A percentile compares a stretch with the other conserved stretches of the same genome.
Evolutionary conservation across 2,888 invertebrate genomes (phyloP).

Genomic region (Ophraella communa): DNA sequence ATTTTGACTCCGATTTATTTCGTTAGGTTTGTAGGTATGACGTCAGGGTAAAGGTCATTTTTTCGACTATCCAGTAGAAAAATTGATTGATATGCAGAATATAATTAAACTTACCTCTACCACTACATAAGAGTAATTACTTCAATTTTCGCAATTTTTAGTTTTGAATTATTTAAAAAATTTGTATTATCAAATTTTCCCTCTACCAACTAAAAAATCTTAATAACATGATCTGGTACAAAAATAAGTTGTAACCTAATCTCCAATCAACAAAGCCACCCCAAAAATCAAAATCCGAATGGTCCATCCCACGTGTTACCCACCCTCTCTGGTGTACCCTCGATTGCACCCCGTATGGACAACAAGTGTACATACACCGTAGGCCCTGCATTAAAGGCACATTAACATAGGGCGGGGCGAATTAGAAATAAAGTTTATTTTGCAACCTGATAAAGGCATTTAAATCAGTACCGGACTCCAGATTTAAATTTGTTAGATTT

Average conservation of each 20-base stretch:
- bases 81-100: too few species aligned
- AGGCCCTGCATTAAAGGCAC: conserved; percentile 53
- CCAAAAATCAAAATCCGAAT: conserved; percentile 19
- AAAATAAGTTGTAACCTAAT: conserved; percentile 45
- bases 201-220: not conserved
- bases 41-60: too few species aligned
- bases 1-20: too few species aligned
- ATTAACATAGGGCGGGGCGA: conserved; percentile 57
- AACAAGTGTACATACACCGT: conserved; percentile 52
- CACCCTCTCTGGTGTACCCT: conserved; percentile 43
- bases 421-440: conserved; percentile 50
- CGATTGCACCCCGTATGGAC: conserved; percentile 31
- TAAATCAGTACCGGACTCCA: conserved; percentile 29
- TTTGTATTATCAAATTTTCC: not conserved
- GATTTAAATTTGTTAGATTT: too few species aligned
- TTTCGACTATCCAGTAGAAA: too few species aligned
- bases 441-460: conserved; percentile 54
- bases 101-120: too few species aligned
- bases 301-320: conserved; percentile 22
- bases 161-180: too few species aligned
- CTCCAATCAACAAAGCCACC: conserved; percentile 37
- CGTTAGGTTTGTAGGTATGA: too few species aligned
- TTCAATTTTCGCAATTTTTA: too few species aligned
- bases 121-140: too few species aligned
- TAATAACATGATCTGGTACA: conserved; percentile 32